These are phyloP conservation scores for Syngnathus acus DNA, from an alignment of 2,797 vertebrate species.

Conservation along the genomic window DNA sequence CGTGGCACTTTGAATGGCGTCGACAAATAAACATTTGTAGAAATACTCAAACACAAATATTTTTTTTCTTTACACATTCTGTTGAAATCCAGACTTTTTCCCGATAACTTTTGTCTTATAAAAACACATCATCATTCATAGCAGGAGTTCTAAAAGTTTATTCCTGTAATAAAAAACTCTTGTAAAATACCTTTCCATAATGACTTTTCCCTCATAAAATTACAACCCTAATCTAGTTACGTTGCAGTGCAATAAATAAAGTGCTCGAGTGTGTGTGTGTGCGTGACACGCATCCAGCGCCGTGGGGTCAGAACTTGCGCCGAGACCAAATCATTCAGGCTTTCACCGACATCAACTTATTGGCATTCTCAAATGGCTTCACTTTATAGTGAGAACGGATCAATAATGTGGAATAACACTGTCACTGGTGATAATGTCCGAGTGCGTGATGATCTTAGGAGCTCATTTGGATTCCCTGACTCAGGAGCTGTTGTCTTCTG, in stretches of 20 bases:
- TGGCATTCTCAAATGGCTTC: slow-evolving; percentile 67
- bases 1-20: too few species aligned
- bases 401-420: slow-evolving; percentile 61
- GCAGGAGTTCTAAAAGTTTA: not conserved
- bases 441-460: slow-evolving; percentile 43
- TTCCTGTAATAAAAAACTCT: not conserved
- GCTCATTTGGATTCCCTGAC: slow-evolving; percentile 55
- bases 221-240: not conserved
- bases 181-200: not conserved
- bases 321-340: slow-evolving; percentile 48
- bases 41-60: too few species aligned
- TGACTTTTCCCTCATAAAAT: not conserved
- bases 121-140: not conserved
- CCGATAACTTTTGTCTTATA: not conserved
- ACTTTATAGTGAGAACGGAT: slow-evolving; percentile 61
- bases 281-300: slow-evolving; percentile 15
- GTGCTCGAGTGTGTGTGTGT: not conserved
- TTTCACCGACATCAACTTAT: slow-evolving; percentile 54
- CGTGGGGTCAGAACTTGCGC: slow-evolving; percentile 17
- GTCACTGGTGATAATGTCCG: slow-evolving; percentile 59
- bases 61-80: too few species aligned
- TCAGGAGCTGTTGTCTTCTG: slow-evolving; percentile 37
- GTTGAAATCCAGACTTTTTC: too few species aligned
- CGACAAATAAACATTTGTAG: too few species aligned
- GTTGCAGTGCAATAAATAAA: not conserved